phyloP scores from a whole-genome alignment of 2,113 vertebrate species.

The Sylvietta virens region DNA sequence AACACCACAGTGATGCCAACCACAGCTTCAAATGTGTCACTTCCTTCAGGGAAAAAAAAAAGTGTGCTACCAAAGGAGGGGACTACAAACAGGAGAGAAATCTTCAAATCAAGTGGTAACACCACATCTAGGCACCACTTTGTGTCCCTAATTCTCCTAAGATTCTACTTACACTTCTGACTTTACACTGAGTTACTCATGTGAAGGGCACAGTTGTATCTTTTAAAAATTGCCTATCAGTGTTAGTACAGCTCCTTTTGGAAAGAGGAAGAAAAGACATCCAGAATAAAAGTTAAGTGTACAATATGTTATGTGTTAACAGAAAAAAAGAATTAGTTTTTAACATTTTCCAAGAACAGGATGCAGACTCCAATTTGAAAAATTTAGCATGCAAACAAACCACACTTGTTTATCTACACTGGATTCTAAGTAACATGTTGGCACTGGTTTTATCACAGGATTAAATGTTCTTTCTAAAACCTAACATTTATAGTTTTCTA shows the following conservation, averaged over 20 bases:
- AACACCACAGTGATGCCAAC: not conserved
- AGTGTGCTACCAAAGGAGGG: not conserved
- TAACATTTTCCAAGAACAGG: not conserved
- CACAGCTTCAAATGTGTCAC: not conserved
- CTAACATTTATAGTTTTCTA: not conserved
- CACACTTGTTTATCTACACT: not conserved
- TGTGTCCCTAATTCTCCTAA: not conserved
- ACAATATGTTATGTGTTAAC: not conserved
- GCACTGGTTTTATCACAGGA: not conserved
- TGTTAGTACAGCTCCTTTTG: not conserved
- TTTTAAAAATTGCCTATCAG: not conserved
- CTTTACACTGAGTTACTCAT: not conserved
- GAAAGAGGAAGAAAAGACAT: not conserved
- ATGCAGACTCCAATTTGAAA: not conserved
- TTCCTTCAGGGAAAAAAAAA: not conserved
- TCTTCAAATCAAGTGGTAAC: not conserved
- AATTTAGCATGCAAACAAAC: not conserved
- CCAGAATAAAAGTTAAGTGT: not conserved
- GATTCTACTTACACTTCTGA: not conserved
- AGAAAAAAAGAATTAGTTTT: not conserved
- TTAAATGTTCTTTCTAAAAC: not conserved
- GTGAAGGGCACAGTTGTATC: not conserved
- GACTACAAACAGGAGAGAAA: not conserved
- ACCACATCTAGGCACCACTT: not conserved
- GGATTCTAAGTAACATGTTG: not conserved